Evolutionary conservation across 1,140 invertebrate genomes (phyloP), one percentile per base, ranked within the genome.

Genomic region (Calosoma granatense): DNA sequence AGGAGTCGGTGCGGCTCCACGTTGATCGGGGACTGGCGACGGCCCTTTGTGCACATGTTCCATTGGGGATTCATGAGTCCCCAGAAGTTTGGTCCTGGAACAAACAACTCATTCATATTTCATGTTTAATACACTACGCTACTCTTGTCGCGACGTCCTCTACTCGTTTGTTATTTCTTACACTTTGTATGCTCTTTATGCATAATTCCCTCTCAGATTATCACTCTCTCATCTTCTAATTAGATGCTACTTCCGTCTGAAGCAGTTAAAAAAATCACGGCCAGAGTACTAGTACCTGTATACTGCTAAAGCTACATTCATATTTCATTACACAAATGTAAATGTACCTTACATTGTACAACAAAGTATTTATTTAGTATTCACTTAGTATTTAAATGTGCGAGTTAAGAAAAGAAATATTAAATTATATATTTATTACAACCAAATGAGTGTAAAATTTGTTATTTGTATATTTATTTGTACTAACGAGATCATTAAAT

Each of bases 21-120:
- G 75, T 98, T 90, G 64, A 98, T 93, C 15, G 95, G 95, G 55
- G 92, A 96, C 73, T 98, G 94, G 57, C 92, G 80, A 56, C 87
- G 80, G 19, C 95, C 95, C 70, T 92, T 91, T 66, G 85, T 90
- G 77, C 95, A 98, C 76, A 98, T 85, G 66, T 85, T 87, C 95
- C 95, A 98, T 70, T 96, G 90, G 0, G 91, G 92, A 78, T 97
- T 96, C 70, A 97, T 90, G 56, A 96, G 78, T 41, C 94, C 94
- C 95, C 94, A 97, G 76, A 95, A 97, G 55, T 87, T 86, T 30
- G 94, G 92, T 75, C 94, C 94, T 97, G 79, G n/a, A 78, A 77
- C 43, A 60, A 62, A 36, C 30, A 61, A 69, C 19, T 53, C 51
- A 22, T 53, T 53, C 15, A 47, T 47, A 47, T 47, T 47, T 47